phyloP scores from a whole-genome alignment of 53 echinoderm and acorn worm species.

The Astropecten irregularis region DNA sequence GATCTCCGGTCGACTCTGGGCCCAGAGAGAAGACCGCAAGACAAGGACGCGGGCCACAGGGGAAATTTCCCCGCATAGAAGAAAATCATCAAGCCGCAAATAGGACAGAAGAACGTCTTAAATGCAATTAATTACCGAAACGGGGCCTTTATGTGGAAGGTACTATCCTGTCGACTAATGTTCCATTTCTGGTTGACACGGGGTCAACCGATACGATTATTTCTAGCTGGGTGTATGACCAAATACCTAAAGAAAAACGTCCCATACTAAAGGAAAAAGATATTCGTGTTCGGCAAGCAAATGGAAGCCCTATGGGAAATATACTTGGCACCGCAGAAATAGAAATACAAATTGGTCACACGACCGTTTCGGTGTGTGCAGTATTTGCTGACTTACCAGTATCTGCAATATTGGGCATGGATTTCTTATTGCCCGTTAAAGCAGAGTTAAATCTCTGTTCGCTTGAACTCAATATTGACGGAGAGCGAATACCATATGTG shows the following conservation, averaged over 20 bases:
- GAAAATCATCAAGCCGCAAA: background rate
- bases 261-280: constrained; percentile 8
- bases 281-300: constrained; percentile 26
- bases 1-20: background rate
- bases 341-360: constrained; percentile 33
- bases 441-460: background rate
- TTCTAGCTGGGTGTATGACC: background rate
- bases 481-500: background rate
- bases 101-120: too few relatives aligned
- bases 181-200: constrained; percentile 51
- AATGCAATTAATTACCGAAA: background rate
- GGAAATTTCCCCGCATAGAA: too few relatives aligned
- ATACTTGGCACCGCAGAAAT: constrained; percentile 39
- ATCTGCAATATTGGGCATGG: constrained; percentile 27
- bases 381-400: constrained; percentile 49
- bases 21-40: background rate
- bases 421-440: constrained; percentile 14
- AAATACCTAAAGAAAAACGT: constrained; percentile 10
- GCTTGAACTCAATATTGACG: background rate
- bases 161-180: background rate
- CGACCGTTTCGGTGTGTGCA: constrained; percentile 10
- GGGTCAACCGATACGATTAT: constrained; percentile 64
- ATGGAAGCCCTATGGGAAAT: constrained; percentile 45
- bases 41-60: background rate
- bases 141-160: constrained; percentile 49